Evolutionary conservation across 2,797 vertebrate genomes (phyloP), one percentile per base, ranked within the genome.

Genomic region (Muscicapa comitata): DNA sequence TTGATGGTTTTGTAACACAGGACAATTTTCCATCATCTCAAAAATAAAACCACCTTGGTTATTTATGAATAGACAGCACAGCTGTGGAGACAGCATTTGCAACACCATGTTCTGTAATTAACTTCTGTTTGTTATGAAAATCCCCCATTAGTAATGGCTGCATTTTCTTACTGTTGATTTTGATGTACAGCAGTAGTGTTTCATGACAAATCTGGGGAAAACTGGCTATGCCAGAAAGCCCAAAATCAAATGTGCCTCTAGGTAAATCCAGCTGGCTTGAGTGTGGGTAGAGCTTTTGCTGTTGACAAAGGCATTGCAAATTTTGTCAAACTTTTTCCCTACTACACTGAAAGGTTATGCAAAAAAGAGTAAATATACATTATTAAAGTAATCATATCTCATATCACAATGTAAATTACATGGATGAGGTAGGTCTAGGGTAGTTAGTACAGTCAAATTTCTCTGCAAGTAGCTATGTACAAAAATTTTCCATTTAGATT

Each of bases 321-420:
- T 92, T 92, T 88, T 35, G 33, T 53, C 37, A 76, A 51, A 66
- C 43, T 25, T 72, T 80, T 94, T 86, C 63, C 91, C 48, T 82
- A 71, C 37, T n/a, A 23, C 6, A 28, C 23, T 43, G 33, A 87
- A 91, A 66, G 9, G 13, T 6, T 59, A 91, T 91, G 89, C 87
- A 96, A 95, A 95, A 65, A 68, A 53, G 67, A 59, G 37, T 42
- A 89, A 91, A 87, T 0, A 6, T 9, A 35, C 33, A 23, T 78
- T 62, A 76, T 29, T 86, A 63, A 74, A 82, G 87, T 67, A 93
- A 91, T 92, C 37, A 14, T 85, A 89, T 93, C 86, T 84, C 84
- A 53, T 79, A 53, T 79, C 86, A 59, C 43, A 67, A 82, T 73
- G 94, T 73, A 95, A 96, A 95, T 93, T 42, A 63, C 24, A 89